These are phyloP conservation scores for Tenebrio molitor DNA, from an alignment of 1,140 invertebrate genomes.

Conservation along the genomic window DNA sequence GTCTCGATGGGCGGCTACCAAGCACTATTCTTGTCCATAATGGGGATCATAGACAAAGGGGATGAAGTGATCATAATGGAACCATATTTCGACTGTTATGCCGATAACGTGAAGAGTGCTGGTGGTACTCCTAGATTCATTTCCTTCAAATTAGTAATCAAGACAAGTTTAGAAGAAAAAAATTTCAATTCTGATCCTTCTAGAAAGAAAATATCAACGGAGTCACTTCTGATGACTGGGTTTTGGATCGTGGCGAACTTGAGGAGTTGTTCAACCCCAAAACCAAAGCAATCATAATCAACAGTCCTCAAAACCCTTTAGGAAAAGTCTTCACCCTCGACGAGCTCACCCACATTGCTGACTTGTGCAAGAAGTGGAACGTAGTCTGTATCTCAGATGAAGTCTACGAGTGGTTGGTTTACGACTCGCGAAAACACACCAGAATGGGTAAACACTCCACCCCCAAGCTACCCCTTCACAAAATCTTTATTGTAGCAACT, in stretches of 20 bases:
- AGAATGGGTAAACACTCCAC: conserved; percentile 59
- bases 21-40: conserved; percentile 85
- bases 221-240: conserved; percentile 85
- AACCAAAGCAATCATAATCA: conserved; percentile 95
- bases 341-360: conserved; percentile 83
- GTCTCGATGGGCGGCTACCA: conserved; percentile 95
- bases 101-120: conserved; percentile 91
- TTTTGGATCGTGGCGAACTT: conserved; percentile 86
- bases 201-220: background rate
- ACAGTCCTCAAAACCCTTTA: conserved; percentile 95
- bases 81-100: conserved; percentile 98
- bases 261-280: conserved; percentile 85
- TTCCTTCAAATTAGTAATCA: conserved; percentile 3
- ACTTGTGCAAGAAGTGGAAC: conserved; percentile 91
- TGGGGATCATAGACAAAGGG: conserved; percentile 84
- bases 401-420: conserved; percentile 97
- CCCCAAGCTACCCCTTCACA: background rate
- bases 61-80: conserved; percentile 98
- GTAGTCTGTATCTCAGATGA: conserved; percentile 93
- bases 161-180: background rate
- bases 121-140: conserved; percentile 92
- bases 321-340: conserved; percentile 86
- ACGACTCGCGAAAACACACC: conserved; percentile 84
- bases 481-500: conserved; percentile 74
- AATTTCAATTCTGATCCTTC: conserved; percentile 65